A percentile compares a stretch with the other conserved stretches of the same genome.
These are phyloP conservation scores for Bilobella aurantiaca DNA, from an alignment of 1,140 invertebrate genomes.

Conservation along the genomic window DNA sequence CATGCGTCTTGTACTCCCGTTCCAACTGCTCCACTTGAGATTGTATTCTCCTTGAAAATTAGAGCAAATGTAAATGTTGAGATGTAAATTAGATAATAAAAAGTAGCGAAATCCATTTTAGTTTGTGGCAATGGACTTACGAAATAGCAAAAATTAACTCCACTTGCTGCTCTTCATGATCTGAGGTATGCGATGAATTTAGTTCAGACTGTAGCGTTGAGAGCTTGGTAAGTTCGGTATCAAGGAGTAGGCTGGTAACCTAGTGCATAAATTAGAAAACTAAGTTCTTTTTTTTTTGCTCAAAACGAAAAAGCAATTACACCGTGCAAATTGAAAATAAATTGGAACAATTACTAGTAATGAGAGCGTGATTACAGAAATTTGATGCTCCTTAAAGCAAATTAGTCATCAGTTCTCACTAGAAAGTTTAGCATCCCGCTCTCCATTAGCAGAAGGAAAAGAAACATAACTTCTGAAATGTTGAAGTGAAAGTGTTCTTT, in stretches of 20 bases:
- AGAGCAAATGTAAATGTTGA: slow-evolving; percentile 3
- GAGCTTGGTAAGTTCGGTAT: slow-evolving; percentile 56
- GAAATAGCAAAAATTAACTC: slow-evolving; percentile 55
- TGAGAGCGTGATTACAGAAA: too few species aligned
- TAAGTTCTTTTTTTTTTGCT: not conserved
- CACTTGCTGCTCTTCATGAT: slow-evolving; percentile 56
- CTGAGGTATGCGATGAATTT: slow-evolving; percentile 50
- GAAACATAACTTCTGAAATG: not conserved
- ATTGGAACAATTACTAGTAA: too few species aligned
- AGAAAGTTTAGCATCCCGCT: too few species aligned
- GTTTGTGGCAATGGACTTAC: slow-evolving; percentile 43
- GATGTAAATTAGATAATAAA: slow-evolving; percentile 1
- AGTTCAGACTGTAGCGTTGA: slow-evolving; percentile 55
- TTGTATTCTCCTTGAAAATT: slow-evolving; percentile 54
- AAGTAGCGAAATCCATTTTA: not conserved
- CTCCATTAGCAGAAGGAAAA: too few species aligned
- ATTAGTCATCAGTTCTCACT: too few species aligned
- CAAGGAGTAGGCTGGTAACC: slow-evolving; percentile 57
- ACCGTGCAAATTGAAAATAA: not conserved
- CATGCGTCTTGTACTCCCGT: slow-evolving; percentile 54
- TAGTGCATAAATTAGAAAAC: slow-evolving; percentile 33
- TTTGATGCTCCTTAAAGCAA: too few species aligned
- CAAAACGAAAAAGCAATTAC: not conserved
- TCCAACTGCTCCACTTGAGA: slow-evolving; percentile 59
- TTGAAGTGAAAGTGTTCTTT: not conserved